Evolutionary conservation across 92 coral and sea anemone genomes (phyloP).

Genomic region (Isaurus tuberculatus): DNA sequence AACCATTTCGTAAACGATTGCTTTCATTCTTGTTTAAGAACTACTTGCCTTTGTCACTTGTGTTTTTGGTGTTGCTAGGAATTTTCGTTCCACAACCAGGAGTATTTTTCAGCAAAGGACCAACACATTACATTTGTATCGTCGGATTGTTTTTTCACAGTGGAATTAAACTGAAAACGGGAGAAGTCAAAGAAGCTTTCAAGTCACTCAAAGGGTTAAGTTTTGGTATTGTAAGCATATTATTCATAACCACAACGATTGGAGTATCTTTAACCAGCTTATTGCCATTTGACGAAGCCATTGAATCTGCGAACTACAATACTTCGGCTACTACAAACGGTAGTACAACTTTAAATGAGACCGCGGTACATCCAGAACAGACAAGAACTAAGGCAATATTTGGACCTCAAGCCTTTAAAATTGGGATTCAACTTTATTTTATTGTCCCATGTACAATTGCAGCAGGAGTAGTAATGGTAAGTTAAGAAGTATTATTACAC

Average conservation of each 20-base stretch:
- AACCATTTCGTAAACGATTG: constrained; percentile 39
- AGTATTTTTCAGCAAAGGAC: constrained; percentile 71
- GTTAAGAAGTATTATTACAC: no score
- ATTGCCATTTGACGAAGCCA: constrained; percentile 72
- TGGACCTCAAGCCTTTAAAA: constrained; percentile 84
- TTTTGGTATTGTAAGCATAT: constrained; percentile 82
- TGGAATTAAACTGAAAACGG: constrained; percentile 90
- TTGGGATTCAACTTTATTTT: constrained; percentile 90
- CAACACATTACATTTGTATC: constrained; percentile 82
- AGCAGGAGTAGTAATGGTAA: constrained; percentile 90
- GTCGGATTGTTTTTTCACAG: constrained; percentile 87
- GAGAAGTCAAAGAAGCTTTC: constrained; percentile 85
- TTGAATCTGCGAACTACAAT: constrained; percentile 39
- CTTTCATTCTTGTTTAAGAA: constrained; percentile 64
- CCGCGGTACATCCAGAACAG: constrained; percentile 2
- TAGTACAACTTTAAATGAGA: neutral
- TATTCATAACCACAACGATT: constrained; percentile 78
- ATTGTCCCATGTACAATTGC: constrained; percentile 97
- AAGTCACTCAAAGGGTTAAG: constrained; percentile 79
- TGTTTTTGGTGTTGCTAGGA: constrained; percentile 71
- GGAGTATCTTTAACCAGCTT: constrained; percentile 83
- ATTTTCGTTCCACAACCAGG: constrained; percentile 80
- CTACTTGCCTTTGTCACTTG: constrained; percentile 68
- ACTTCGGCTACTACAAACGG: no score
- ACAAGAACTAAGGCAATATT: constrained; percentile 46